phyloP scores from a whole-genome alignment of 2,113 vertebrate species.

The Myrmecobius fasciatus region DNA sequence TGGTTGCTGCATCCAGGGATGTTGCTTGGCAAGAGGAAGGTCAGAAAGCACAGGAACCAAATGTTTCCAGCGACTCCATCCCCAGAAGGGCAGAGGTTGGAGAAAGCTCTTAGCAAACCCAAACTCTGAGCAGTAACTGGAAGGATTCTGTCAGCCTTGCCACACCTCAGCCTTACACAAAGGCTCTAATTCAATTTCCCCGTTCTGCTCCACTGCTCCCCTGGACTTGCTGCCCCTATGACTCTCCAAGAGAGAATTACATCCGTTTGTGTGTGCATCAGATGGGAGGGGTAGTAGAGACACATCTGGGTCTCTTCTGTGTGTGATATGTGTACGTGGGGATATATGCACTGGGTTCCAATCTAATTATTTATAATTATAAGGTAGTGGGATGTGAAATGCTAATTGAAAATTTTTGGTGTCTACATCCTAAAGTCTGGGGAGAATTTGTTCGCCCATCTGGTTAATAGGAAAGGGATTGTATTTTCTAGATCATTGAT shows the following conservation, averaged over 20 bases:
- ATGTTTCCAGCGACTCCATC: neutral
- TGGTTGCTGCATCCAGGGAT: neutral
- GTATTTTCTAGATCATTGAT: slow-evolving; percentile 86
- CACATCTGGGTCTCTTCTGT: neutral
- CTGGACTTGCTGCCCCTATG: slow-evolving; percentile 41
- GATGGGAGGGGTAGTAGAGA: slow-evolving; percentile 25
- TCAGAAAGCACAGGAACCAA: neutral
- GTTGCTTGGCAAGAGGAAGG: neutral
- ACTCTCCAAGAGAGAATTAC: slow-evolving; percentile 29
- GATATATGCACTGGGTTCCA: neutral
- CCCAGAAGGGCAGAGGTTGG: neutral
- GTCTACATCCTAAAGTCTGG: slow-evolving; percentile 73
- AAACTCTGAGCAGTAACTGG: slow-evolving; percentile 1
- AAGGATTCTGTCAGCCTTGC: slow-evolving; percentile 29
- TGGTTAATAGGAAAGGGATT: slow-evolving; percentile 83
- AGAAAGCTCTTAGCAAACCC: neutral
- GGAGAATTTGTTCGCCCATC: slow-evolving; percentile 81
- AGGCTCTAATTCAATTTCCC: slow-evolving; percentile 71
- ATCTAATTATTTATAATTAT: slow-evolving; percentile 78
- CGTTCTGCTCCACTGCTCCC: slow-evolving; percentile 56
- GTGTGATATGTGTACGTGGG: rapidly evolving
- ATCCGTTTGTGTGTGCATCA: slow-evolving; percentile 15
- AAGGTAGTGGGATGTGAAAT: slow-evolving; percentile 77
- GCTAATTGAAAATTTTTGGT: slow-evolving; percentile 82
- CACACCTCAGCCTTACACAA: slow-evolving; percentile 61